phyloP scores from a whole-genome alignment of 1,140 invertebrate species.

The Drosophila varians region DNA sequence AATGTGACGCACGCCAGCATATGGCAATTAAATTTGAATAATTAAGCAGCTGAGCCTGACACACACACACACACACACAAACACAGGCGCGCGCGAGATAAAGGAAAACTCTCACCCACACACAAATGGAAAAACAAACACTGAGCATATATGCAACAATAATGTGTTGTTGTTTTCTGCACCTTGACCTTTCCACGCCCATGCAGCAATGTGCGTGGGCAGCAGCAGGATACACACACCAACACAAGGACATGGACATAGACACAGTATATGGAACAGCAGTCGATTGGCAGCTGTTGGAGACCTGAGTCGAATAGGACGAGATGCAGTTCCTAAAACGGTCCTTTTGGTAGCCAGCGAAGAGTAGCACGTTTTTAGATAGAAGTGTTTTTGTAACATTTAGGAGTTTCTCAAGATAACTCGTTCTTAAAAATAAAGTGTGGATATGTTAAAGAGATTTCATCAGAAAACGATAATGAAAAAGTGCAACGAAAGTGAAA shows the following conservation, averaged over 20 bases:
- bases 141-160: constrained; percentile 25
- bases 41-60: constrained; percentile 24
- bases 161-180: constrained; percentile 43
- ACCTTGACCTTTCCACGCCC: constrained; percentile 67
- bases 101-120: background rate
- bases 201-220: constrained; percentile 35
- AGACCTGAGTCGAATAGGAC: constrained; percentile 16
- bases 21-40: constrained; percentile 52
- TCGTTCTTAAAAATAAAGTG: background rate
- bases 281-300: constrained; percentile 50
- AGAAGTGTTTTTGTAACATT: no score
- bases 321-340: constrained; percentile 28
- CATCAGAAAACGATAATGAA: background rate
- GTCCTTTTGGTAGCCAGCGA: constrained; percentile 3
- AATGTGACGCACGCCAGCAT: constrained; percentile 48
- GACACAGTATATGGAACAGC: constrained; percentile 14
- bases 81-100: no score
- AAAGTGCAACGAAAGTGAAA: constrained; percentile 20
- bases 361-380: constrained; percentile 3
- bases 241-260: background rate
- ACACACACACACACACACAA: background rate
- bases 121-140: background rate
- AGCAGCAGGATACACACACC: constrained; percentile 19
- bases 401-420: no score
- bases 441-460: background rate